These are phyloP conservation scores for Rhaphigaster nebulosa DNA, from an alignment of 2,888 invertebrate genomes.

Conservation along the genomic window DNA sequence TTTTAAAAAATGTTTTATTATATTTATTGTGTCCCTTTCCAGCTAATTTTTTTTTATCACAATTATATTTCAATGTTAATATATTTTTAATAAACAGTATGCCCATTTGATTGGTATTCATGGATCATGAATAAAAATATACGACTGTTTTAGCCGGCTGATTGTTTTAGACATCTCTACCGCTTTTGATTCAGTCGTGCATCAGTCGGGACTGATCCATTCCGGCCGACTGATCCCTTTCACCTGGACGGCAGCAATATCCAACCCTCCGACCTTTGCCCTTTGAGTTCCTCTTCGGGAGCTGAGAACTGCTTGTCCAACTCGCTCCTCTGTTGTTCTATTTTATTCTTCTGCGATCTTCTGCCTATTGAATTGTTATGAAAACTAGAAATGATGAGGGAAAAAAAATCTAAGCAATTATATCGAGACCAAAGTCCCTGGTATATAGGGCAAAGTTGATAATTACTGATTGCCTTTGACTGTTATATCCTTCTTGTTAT, in stretches of 20 bases:
- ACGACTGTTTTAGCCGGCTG: neutral
- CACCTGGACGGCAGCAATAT: neutral
- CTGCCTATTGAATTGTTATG: neutral
- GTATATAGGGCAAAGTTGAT: neutral
- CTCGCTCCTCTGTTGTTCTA: neutral
- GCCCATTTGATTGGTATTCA: too few relatives aligned
- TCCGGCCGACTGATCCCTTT: neutral
- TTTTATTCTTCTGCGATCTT: neutral
- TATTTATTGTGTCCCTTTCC: too few relatives aligned
- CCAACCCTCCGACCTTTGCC: neutral
- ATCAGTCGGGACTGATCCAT: neutral
- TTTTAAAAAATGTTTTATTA: too few relatives aligned
- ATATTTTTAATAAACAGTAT: too few relatives aligned
- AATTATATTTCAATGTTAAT: neutral
- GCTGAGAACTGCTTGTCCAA: neutral
- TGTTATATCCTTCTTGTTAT: neutral
- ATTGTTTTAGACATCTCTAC: neutral
- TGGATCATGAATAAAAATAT: neutral
- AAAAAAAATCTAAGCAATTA: neutral
- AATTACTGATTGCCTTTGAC: neutral
- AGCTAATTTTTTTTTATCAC: neutral
- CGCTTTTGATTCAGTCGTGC: neutral
- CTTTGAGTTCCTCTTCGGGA: neutral
- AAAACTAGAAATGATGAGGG: neutral
- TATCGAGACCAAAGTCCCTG: neutral